Evolutionary conservation across 2,888 invertebrate species (phyloP).

Genomic region (Syrphus vitripennis): DNA sequence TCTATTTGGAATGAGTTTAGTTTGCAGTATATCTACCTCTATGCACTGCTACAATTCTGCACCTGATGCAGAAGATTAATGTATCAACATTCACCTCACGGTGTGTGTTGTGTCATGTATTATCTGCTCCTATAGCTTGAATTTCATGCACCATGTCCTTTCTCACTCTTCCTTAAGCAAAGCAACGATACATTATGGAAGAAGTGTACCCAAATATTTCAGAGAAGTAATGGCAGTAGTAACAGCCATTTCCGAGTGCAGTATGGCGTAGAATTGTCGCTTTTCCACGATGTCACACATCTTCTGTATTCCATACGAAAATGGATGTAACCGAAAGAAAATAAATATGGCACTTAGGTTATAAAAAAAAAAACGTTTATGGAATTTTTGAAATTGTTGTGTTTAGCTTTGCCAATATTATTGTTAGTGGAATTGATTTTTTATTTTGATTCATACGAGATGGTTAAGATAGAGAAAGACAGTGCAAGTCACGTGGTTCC

Average conservation of each 20-base stretch:
- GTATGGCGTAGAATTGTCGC: slow-evolving; percentile 4
- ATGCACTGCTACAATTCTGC: not conserved
- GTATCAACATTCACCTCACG: slow-evolving; percentile 23
- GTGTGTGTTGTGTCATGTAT: not conserved
- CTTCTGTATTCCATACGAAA: slow-evolving; percentile 20
- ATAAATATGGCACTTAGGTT: slow-evolving; percentile 33
- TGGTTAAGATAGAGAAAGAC: not conserved
- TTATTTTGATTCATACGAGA: not conserved
- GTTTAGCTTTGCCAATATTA: not conserved
- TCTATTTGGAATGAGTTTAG: not conserved
- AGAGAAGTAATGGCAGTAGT: slow-evolving; percentile 27
- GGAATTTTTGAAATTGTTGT: slow-evolving; percentile 38
- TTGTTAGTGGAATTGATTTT: not conserved
- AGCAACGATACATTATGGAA: not conserved
- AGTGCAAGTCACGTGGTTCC: not conserved
- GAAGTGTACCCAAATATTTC: too few species aligned
- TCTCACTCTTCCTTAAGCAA: not conserved
- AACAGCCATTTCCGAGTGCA: slow-evolving; percentile 19
- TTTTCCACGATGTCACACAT: slow-evolving; percentile 22
- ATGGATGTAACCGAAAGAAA: slow-evolving; percentile 15
- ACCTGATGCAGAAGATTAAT: slow-evolving; percentile 56
- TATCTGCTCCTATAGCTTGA: not conserved
- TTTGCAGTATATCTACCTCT: not conserved
- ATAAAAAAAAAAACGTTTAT: slow-evolving; percentile 39
- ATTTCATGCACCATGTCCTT: not conserved